Percentiles rank a stretch among this genome's conserved stretches.
Evolutionary conservation across 2,888 invertebrate genomes (phyloP).

Genomic region (Xestia c-nigrum): DNA sequence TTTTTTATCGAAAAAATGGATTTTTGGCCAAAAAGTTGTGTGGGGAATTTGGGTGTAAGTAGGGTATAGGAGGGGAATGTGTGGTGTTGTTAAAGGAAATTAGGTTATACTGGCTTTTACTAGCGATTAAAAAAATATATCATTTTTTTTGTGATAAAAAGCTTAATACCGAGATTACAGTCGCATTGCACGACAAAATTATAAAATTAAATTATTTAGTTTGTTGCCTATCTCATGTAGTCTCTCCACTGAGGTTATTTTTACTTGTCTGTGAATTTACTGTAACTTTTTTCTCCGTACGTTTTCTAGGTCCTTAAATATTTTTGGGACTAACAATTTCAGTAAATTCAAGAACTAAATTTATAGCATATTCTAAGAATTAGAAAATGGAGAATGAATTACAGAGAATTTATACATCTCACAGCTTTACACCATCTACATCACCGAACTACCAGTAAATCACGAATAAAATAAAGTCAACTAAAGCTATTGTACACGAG

Average conservation of each 20-base stretch:
- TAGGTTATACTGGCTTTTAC: slow-evolving; percentile 34
- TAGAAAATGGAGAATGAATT: neutral
- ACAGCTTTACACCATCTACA: slow-evolving; percentile 1
- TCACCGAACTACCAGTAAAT: slow-evolving; percentile 60
- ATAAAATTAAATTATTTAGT: neutral
- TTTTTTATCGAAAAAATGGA: slow-evolving; percentile 80
- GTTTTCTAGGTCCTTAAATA: neutral
- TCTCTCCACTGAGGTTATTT: neutral
- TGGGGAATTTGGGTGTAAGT: slow-evolving; percentile 67
- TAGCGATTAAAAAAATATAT: slow-evolving; percentile 14
- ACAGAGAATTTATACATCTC: neutral
- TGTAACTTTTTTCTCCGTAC: neutral
- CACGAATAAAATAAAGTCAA: slow-evolving; percentile 78
- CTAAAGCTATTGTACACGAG: slow-evolving; percentile 72
- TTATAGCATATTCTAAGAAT: neutral
- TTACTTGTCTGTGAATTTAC: neutral
- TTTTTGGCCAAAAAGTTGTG: slow-evolving; percentile 78
- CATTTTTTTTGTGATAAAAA: neutral
- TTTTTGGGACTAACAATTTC: neutral
- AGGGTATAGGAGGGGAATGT: slow-evolving; percentile 21
- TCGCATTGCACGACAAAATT: neutral
- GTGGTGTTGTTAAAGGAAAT: slow-evolving; percentile 35
- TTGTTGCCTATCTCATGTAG: neutral
- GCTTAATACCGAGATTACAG: neutral
- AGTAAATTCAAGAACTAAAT: neutral